These are phyloP conservation scores for Carabus problematicus DNA, from an alignment of 2,888 invertebrate species.

Conservation along the genomic window DNA sequence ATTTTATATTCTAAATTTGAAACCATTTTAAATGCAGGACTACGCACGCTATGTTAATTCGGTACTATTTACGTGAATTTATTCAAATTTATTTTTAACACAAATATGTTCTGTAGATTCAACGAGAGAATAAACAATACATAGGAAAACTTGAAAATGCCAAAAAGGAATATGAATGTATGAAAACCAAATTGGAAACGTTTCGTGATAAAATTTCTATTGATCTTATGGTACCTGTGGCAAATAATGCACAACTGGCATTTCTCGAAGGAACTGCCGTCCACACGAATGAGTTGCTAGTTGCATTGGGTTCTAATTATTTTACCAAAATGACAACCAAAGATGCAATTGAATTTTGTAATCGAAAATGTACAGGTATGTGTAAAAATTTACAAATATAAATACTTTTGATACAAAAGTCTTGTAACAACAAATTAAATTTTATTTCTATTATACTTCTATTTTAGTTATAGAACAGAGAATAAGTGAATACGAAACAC, in stretches of 20 bases:
- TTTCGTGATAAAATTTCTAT: constrained; percentile 18
- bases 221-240: constrained; percentile 26
- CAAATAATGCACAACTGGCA: constrained; percentile 23
- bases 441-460: no score
- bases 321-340: constrained; percentile 24
- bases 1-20: no score
- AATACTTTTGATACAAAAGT: no score
- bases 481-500: no score
- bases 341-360: constrained; percentile 22
- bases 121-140: background rate
- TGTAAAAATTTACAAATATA: background rate
- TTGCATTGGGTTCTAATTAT: constrained; percentile 22
- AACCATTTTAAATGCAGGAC: no score
- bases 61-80: no score
- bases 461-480: no score
- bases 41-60: no score
- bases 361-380: constrained; percentile 27
- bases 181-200: constrained; percentile 4
- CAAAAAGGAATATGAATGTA: constrained; percentile 17
- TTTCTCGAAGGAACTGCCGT: constrained; percentile 31
- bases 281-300: constrained; percentile 34
- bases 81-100: no score
- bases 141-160: background rate
- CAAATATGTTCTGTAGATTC: no score
- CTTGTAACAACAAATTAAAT: no score